These are phyloP conservation scores for Phortica variegata DNA, from an alignment of 1,140 invertebrate species.

Conservation along the genomic window DNA sequence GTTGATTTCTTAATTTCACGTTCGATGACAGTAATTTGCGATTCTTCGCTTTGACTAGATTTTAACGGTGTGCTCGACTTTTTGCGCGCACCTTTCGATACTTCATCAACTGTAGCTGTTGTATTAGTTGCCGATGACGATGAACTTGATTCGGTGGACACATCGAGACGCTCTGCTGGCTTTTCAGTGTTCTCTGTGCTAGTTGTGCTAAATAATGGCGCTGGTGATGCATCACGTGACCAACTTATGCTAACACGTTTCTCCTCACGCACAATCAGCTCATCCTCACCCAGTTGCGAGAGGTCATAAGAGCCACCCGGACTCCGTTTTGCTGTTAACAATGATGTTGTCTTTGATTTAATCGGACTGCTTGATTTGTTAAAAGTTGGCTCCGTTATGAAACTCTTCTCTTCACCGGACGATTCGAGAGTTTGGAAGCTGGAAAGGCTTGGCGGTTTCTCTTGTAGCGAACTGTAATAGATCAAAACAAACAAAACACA, in stretches of 20 bases:
- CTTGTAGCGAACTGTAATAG: slow-evolving; percentile 38
- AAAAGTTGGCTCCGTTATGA: slow-evolving; percentile 37
- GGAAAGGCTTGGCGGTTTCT: slow-evolving; percentile 37
- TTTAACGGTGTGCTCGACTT: slow-evolving; percentile 44
- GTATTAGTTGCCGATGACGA: slow-evolving; percentile 24
- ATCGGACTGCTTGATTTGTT: not conserved
- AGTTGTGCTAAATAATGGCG: slow-evolving; percentile 33
- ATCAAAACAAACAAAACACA: not conserved
- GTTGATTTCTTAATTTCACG: not conserved
- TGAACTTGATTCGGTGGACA: slow-evolving; percentile 26
- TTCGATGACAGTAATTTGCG: slow-evolving; percentile 43
- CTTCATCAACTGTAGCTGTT: slow-evolving; percentile 21
- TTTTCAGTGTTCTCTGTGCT: slow-evolving; percentile 13
- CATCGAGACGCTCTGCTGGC: too few relatives aligned
- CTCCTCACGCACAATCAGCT: slow-evolving; percentile 48
- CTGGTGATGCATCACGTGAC: slow-evolving; percentile 47
- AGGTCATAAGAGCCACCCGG: slow-evolving; percentile 17
- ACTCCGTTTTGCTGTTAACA: slow-evolving; percentile 11
- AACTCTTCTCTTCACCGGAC: slow-evolving; percentile 36
- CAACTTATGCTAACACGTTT: slow-evolving; percentile 52
- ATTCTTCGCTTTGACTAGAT: slow-evolving; percentile 51
- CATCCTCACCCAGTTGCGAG: slow-evolving; percentile 37
- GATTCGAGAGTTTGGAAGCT: slow-evolving; percentile 27
- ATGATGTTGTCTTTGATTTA: not conserved
- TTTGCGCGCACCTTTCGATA: slow-evolving; percentile 46